These are phyloP conservation scores for Streptopelia turtur DNA, from an alignment of 2,797 vertebrate genomes.

Conservation along the genomic window DNA sequence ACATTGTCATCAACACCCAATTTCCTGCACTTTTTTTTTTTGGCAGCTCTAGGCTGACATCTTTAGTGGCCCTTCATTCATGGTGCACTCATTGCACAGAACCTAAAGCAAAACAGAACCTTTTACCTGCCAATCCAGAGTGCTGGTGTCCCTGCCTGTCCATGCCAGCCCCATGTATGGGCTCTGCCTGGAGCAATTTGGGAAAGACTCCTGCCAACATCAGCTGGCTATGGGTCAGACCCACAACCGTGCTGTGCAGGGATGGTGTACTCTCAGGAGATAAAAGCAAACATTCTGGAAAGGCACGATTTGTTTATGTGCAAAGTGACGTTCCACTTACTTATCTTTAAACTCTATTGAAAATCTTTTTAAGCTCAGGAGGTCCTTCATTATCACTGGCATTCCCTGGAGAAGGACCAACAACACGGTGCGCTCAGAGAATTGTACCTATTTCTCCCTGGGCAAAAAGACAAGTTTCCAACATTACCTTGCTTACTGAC, in stretches of 20 bases:
- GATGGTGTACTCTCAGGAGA: neutral
- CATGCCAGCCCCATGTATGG: rapidly evolving
- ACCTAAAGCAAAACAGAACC: neutral
- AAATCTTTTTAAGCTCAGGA: neutral
- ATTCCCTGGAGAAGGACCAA: neutral
- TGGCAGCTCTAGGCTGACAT: neutral
- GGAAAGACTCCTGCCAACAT: neutral
- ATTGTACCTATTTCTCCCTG: neutral
- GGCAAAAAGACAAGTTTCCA: neutral
- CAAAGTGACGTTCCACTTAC: neutral
- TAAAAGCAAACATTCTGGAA: neutral
- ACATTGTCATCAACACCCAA: neutral
- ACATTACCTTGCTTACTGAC: neutral
- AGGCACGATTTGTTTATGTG: neutral
- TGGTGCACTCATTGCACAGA: rapidly evolving
- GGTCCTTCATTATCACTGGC: neutral
- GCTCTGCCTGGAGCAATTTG: neutral
- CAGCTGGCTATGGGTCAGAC: neutral
- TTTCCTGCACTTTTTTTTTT: neutral
- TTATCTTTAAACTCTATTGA: neutral
- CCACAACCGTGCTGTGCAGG: neutral
- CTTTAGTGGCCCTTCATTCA: neutral
- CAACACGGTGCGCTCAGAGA: neutral
- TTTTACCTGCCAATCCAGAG: neutral
- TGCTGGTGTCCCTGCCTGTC: neutral